Evolutionary conservation across 1,140 invertebrate genomes (phyloP), one percentile per base, ranked within the genome.

Genomic region (Drosophila kepulauana): DNA sequence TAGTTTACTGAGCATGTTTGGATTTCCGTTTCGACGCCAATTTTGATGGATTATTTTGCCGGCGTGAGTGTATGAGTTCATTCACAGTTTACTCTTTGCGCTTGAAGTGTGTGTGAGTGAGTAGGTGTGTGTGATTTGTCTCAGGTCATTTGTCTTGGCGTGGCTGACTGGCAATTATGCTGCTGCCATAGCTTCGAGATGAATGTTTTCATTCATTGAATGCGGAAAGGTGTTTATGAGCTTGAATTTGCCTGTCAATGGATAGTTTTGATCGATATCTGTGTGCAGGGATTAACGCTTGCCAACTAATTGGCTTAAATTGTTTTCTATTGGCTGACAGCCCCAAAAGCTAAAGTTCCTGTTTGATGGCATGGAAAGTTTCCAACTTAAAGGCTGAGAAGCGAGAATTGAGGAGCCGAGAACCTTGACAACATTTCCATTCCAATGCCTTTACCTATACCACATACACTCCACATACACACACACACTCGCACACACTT

Each of bases 221-320:
- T 81, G 85, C 85, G 85, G 85, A 88, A 88, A 88, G 85, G 85
- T 89, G 81, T 85, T 88, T 89, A 88, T 81, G 78, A 69, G 85
- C 74, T 71, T 43, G 35, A 49, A 54, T 64, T 71, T 38, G 48
- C 38, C 33, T 68, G 46, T 67, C 62, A 66, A 51, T 58, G 56
- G 52, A 10, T 56, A 75, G 75, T 70, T 54, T 70, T 82, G 82
- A 87, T 88, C 76, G 84, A 88, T 87, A 74, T 78, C 25, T 33
- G 6, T 64, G 33, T 46, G n/a, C 48, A 73, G 59, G 51, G 72
- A 86, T 86, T 64, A 64, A 52, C 49, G 52, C 64, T 43, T 16
- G 58, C 7, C 72, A 46, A 25, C 13, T 76, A 87, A 74, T 87
- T 86, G 72, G 64, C 49, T 68, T 66, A 49, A 67, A 68, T 58